Evolutionary conservation across 2,113 vertebrate species (phyloP).

Genomic region (Gopherus flavomarginatus): DNA sequence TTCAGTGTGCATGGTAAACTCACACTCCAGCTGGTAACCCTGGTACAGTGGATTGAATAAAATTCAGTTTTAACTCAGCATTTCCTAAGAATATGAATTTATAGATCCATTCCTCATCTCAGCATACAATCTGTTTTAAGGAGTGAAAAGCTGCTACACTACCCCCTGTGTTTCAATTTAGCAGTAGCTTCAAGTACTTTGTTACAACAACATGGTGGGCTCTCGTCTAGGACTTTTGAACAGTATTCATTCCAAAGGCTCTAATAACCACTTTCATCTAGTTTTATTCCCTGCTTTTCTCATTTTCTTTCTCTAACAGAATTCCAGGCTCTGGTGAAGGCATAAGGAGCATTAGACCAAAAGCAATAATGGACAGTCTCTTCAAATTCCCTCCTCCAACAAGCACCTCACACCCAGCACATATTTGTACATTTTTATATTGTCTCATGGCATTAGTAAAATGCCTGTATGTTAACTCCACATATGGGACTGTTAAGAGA

Average conservation of each 20-base stretch:
- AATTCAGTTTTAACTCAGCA: constrained; percentile 47
- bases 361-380: constrained; percentile 51
- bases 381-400: constrained; percentile 61
- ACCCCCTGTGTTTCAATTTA: constrained; percentile 56
- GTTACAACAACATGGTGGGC: constrained; percentile 40
- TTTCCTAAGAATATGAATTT: constrained; percentile 41
- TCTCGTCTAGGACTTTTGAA: constrained; percentile 21
- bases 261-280: neutral
- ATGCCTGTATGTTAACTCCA: constrained; percentile 21
- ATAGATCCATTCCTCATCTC: constrained; percentile 31
- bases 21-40: neutral
- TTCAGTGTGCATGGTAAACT: neutral
- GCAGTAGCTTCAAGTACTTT: constrained; percentile 37
- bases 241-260: constrained; percentile 39
- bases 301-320: constrained; percentile 59
- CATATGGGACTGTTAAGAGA: constrained; percentile 14
- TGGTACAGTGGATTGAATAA: constrained; percentile 11
- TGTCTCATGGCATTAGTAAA: constrained; percentile 24
- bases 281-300: constrained; percentile 33
- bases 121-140: constrained; percentile 45
- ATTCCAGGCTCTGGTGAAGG: constrained; percentile 71
- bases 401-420: constrained; percentile 54
- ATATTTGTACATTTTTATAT: constrained; percentile 72
- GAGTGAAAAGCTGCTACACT: constrained; percentile 59
- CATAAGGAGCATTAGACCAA: constrained; percentile 65